Evolutionary conservation across 1,140 invertebrate species (phyloP).

Genomic region (Drosophila athabasca): DNA sequence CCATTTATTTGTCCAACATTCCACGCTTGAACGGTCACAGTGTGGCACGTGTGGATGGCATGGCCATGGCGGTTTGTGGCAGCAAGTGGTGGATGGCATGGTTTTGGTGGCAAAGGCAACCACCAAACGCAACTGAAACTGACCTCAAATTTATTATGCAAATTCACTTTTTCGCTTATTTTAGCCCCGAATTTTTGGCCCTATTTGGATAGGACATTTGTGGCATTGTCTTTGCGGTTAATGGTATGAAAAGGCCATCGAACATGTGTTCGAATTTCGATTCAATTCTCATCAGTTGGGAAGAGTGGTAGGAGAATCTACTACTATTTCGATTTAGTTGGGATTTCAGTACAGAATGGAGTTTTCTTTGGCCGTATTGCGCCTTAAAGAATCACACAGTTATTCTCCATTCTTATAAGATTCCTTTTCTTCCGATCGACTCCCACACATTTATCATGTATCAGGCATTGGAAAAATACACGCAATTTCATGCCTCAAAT

Average conservation of each 20-base stretch:
- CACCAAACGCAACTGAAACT: conserved; percentile 20
- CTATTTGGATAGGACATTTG: conserved; percentile 18
- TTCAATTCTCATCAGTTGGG: neutral
- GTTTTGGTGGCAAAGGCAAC: conserved; percentile 9
- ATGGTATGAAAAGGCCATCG: conserved; percentile 46
- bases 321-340: neutral
- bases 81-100: conserved; percentile 1
- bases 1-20: conserved; percentile 66
- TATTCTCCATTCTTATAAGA: no score
- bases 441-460: no score
- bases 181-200: conserved; percentile 20
- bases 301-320: neutral
- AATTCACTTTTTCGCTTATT: conserved; percentile 35
- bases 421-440: no score
- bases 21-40: conserved; percentile 31
- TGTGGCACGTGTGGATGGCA: conserved; percentile 30
- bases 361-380: no score
- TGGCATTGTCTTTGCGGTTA: conserved; percentile 21
- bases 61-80: conserved; percentile 1
- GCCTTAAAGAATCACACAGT: no score
- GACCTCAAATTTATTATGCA: conserved; percentile 55
- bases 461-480: no score
- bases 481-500: no score
- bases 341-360: no score
- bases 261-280: conserved; percentile 46